Percentiles rank a stretch among this genome's conserved stretches.
These are phyloP conservation scores for Enteromius viviparus DNA, from an alignment of 2,797 vertebrate genomes.

Conservation along the genomic window DNA sequence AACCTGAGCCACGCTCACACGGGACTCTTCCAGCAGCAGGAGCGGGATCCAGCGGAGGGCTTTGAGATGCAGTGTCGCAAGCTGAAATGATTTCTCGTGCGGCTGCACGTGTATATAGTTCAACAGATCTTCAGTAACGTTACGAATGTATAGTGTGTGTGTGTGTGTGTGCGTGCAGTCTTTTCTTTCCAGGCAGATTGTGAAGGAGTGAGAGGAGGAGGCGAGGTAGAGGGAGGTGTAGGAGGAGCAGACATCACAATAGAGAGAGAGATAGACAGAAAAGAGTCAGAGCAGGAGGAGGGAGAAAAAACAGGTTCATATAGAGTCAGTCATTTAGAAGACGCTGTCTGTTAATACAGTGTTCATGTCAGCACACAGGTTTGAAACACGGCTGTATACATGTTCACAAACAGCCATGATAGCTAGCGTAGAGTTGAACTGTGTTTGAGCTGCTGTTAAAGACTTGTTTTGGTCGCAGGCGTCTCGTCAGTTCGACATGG, in stretches of 20 bases:
- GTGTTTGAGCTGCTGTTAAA: not conserved
- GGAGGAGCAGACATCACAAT: constrained; percentile 7
- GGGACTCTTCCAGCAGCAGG: fast-evolving
- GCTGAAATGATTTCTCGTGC: not conserved
- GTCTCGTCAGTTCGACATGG: constrained; percentile 93
- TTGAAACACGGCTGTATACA: not conserved
- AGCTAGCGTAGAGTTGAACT: not conserved
- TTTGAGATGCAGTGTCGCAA: too few relatives aligned
- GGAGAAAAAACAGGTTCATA: constrained; percentile 19
- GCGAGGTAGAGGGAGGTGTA: not conserved
- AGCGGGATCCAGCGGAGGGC: not conserved
- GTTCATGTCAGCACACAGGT: not conserved
- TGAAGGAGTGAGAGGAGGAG: not conserved
- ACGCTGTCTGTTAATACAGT: not conserved
- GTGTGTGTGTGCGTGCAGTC: not conserved
- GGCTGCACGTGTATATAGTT: not conserved
- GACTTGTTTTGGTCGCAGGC: constrained; percentile 77
- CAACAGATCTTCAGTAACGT: not conserved
- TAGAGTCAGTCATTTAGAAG: not conserved
- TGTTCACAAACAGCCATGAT: not conserved
- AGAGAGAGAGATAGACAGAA: constrained; percentile 6
- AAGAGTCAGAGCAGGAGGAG: constrained; percentile 22
- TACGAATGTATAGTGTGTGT: not conserved
- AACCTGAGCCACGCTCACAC: not conserved
- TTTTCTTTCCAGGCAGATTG: not conserved